Base-by-base conservation (phyloP, 2,888 invertebrate genomes). In the Leptinotarsa peninsularis region DNA sequence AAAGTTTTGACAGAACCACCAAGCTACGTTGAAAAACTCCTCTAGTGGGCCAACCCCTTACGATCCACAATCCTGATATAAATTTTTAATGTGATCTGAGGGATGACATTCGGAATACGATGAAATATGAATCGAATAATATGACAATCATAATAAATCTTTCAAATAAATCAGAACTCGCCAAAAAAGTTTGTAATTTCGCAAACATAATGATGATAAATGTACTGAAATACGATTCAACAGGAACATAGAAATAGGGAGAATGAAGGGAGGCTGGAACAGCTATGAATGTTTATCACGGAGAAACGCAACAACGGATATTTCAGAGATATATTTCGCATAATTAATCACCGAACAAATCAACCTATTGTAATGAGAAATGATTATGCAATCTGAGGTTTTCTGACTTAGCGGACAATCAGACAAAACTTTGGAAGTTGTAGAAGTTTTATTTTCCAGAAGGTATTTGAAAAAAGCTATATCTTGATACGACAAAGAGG, bases 141-240 rank as follows among this genome's bases (percentile, higher is more conserved):
- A 75, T 76, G 77, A 74, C 76, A 79, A 75, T 77, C 77, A 73
- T 76, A 77, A 77, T 79, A 79, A 79, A 79, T 79, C 79, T 79
- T 71, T 71, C 56, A 52, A 72, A 77, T 76, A 77, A 72, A 77
- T 76, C 77, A 71, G 60, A 71, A 66, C 70, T 76, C 66, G 66
- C 49, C 63, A 72, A 63, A 76, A 77, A 77, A 79, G 74, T 77
- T 77, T 73, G 74, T 76, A 77, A 77, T 79, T 74, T 76, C 74
- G 71, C 74, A 72, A 70, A 67, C 72, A 74, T 76, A 77, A 79
- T 77, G 74, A 79, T 79, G 79, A 79, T 77, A 73, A 76, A 79
- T 79, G 74, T 79, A 76, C 67, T 69, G 50, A 52, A 74, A 33
- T 54, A 49, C 43, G 54, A 27, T 72, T 66, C 52, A 74, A 60